A percentile compares a stretch with the other conserved stretches of the same genome.
Conservation (phyloP, 2,113 vertebrate species). For the Miniopterus natalensis region DNA sequence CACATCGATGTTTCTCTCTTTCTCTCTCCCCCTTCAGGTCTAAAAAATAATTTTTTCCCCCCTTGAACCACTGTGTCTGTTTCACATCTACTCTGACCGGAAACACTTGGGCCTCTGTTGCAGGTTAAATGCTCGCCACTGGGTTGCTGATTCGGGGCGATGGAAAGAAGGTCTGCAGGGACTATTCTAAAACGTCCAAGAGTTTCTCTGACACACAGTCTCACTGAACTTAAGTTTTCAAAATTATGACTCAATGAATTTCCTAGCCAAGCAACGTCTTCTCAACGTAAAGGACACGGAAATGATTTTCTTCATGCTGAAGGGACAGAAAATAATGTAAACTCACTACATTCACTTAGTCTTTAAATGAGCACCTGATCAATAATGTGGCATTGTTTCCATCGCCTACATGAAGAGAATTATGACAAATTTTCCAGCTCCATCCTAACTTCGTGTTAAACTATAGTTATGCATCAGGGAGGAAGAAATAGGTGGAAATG, state of each 20-base stretch:
- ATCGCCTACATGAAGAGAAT: constrained; percentile 30
- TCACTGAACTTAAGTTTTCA: neutral
- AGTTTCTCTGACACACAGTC: neutral
- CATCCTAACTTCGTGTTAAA: neutral
- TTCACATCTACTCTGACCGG: neutral
- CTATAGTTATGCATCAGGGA: rapidly evolving
- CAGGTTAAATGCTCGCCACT: neutral
- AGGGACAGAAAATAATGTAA: constrained; percentile 13
- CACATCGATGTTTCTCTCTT: no score
- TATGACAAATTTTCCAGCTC: neutral
- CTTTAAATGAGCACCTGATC: constrained; percentile 30
- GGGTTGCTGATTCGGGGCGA: neutral
- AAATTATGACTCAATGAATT: neutral
- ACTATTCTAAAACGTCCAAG: neutral
- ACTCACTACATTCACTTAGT: constrained; percentile 35
- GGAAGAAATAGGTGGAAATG: neutral
- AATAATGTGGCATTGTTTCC: neutral
- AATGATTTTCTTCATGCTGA: neutral
- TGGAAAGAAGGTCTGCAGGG: neutral
- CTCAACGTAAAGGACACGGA: neutral
- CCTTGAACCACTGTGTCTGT: neutral
- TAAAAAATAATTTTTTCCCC: no score
- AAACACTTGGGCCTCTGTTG: neutral
- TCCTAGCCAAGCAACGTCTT: neutral
- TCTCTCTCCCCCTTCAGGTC: no score